Percentiles rank a stretch among this genome's conserved stretches.
Conservation (phyloP, 2,888 invertebrate genomes). For the Pharmacophagus antenor region DNA sequence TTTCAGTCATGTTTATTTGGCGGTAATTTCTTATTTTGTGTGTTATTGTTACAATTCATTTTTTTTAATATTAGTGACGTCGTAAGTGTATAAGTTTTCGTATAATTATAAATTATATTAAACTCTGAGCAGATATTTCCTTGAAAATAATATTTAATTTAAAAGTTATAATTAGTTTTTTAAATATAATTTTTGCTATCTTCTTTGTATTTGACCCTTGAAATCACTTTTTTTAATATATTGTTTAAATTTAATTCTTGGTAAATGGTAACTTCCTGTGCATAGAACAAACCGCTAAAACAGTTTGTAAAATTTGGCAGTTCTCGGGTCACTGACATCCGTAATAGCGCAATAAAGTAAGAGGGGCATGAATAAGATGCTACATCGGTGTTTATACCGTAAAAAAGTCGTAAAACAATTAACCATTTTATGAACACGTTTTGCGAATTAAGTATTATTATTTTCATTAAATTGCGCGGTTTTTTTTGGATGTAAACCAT, state of each 20-base stretch:
- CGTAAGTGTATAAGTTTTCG: background rate
- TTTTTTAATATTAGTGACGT: background rate
- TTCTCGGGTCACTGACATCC: slow-evolving; percentile 24
- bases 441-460: background rate
- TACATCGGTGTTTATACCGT: slow-evolving; percentile 9
- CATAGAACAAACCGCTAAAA: slow-evolving; percentile 4
- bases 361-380: slow-evolving; percentile 24
- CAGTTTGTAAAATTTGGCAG: slow-evolving; percentile 24
- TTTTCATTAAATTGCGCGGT: background rate
- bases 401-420: slow-evolving; percentile 17
- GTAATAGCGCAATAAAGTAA: slow-evolving; percentile 24
- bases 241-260: background rate
- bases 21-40: too few relatives aligned
- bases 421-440: slow-evolving; percentile 11
- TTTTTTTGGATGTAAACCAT: background rate
- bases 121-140: too few relatives aligned
- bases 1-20: slow-evolving; percentile 42
- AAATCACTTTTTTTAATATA: too few relatives aligned
- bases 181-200: too few relatives aligned
- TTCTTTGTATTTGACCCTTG: too few relatives aligned
- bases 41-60: background rate
- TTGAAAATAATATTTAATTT: too few relatives aligned
- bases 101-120: background rate
- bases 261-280: background rate
- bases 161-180: too few relatives aligned